These are phyloP conservation scores for Dendronephthya gigantea DNA, from an alignment of 64 coral and sea anemone genomes.

Conservation along the genomic window DNA sequence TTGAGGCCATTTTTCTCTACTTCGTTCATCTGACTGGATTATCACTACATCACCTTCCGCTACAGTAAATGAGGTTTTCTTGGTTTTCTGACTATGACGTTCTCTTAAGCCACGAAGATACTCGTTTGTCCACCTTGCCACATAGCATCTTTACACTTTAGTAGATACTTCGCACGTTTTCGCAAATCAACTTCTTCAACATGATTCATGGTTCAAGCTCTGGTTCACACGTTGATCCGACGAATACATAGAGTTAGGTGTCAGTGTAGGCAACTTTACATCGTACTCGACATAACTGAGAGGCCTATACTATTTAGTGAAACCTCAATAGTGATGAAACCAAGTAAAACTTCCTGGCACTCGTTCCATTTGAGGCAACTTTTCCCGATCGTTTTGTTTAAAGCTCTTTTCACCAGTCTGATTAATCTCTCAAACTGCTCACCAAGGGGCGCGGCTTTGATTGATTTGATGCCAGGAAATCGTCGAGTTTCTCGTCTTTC, in stretches of 20 bases:
- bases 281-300: not conserved
- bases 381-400: not conserved
- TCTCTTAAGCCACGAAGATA: not conserved
- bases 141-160: not conserved
- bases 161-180: not conserved
- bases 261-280: not conserved
- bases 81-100: not conserved
- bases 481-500: not conserved
- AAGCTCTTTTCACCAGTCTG: not conserved
- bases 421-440: not conserved
- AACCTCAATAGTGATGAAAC: not conserved
- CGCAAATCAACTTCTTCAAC: not conserved
- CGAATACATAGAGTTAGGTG: not conserved
- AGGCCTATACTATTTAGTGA: not conserved
- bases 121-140: not conserved
- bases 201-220: not conserved
- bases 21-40: not conserved
- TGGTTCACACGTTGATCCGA: not conserved
- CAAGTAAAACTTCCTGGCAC: not conserved
- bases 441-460: not conserved
- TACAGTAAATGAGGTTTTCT: not conserved
- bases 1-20: not conserved
- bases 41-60: not conserved
- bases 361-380: not conserved
- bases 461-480: not conserved